Conservation (phyloP, 2,888 invertebrate species). For the Sialis fuliginosa region DNA sequence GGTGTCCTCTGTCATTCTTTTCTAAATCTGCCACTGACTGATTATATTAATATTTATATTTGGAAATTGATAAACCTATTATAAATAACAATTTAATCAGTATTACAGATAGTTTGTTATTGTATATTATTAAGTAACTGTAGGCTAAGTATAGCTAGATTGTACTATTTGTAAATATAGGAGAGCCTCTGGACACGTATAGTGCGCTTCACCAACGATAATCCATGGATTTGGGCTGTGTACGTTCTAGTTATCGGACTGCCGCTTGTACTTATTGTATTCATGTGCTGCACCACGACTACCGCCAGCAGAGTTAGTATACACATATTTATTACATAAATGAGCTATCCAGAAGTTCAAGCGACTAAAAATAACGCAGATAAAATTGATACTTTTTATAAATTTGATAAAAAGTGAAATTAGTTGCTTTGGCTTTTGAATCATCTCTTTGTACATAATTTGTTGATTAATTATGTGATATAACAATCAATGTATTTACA, state of each 20-base stretch:
- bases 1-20: too few relatives aligned
- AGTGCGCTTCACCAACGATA: slow-evolving; percentile 58
- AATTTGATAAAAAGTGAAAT: too few relatives aligned
- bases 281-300: slow-evolving; percentile 55
- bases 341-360: too few relatives aligned
- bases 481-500: background rate
- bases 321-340: too few relatives aligned
- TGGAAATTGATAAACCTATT: too few relatives aligned
- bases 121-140: background rate
- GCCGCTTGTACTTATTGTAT: slow-evolving; percentile 61
- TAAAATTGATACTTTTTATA: too few relatives aligned
- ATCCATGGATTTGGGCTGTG: slow-evolving; percentile 84
- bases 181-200: slow-evolving; percentile 62
- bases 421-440: background rate
- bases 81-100: background rate
- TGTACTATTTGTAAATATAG: slow-evolving; percentile 27
- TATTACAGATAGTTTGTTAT: background rate
- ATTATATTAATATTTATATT: too few relatives aligned
- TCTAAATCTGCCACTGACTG: too few relatives aligned
- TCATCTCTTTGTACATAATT: background rate
- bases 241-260: slow-evolving; percentile 62
- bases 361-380: background rate
- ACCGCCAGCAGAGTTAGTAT: background rate
- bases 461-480: background rate
- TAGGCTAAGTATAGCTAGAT: too few relatives aligned